Base-by-base conservation (phyloP, 2,888 invertebrate genomes). In the Rhynchonema sp. region DNA sequence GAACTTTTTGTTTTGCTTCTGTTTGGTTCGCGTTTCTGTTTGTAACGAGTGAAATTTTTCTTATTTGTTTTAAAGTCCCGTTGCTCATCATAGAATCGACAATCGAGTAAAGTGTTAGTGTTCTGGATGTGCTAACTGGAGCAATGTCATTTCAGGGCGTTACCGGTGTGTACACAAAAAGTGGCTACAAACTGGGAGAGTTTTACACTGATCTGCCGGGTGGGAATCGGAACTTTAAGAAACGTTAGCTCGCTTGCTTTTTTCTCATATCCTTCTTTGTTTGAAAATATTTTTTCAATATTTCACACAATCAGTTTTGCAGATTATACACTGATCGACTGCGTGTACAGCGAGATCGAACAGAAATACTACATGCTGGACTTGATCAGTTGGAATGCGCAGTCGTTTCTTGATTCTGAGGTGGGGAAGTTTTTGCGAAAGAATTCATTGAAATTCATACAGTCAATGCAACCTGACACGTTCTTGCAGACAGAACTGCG, bases 331-430 rank as follows among this genome's bases (percentile, higher is more conserved):
- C 80, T 91, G 52, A 72, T 96, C 22, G 94, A 96, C 73, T 86
- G 90, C 70, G 81, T 96, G 63, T 86, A 82, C 76, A 76, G 80
- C 61, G 79, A 80, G 59, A 69, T 74, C 0, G 73, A 75, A 6
- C 80, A 81, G 59, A 82, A 79, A 2, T 82, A 84, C 74, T 88
- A 83, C 74, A 80, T 88, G 1, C 74, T 94, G 59, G 94, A 96
- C 74, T 78, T 88, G 1, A 75, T 90, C 64, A 82, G 82, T 30
- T 90, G 88, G 89, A 83, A 83, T 69, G 80, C 79, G 63, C 13
- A 46, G 9, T 26, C 28, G 13, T 13, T 55, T 27, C 3, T n/a
- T n/a, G 56, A 62, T 29, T 9, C 25, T 17, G 29, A 49, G 55
- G 49, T 58, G 38, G 17, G 55, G 17, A 30, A 13, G 49, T 23